Evolutionary conservation across 2,888 invertebrate genomes (phyloP).

Genomic region (Exephanes ischioxanthus): DNA sequence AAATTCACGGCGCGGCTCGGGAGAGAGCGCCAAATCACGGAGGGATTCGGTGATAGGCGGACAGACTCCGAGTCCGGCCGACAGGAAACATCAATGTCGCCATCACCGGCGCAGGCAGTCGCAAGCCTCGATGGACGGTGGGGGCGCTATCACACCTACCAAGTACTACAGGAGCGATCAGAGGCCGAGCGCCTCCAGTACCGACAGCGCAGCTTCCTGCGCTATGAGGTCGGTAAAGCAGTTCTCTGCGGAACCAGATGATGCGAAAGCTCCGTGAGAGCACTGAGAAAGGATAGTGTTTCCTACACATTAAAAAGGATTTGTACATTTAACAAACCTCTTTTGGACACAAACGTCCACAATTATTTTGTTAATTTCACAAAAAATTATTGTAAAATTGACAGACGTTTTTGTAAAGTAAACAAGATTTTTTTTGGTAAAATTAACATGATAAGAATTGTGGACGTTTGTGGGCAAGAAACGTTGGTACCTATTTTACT

Average conservation of each 20-base stretch:
- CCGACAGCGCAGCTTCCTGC: constrained; percentile 84
- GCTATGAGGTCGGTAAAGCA: constrained; percentile 78
- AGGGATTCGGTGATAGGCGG: constrained; percentile 87
- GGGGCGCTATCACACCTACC: constrained; percentile 76
- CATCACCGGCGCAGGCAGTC: constrained; percentile 83
- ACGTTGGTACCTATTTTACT: too few relatives aligned
- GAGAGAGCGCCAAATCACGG: constrained; percentile 90
- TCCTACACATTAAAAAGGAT: too few relatives aligned
- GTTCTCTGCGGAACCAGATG: background rate
- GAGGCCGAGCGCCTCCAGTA: constrained; percentile 90
- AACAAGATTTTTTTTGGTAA: too few relatives aligned
- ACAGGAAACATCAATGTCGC: constrained; percentile 81
- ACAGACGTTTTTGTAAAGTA: too few relatives aligned
- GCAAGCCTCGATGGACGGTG: constrained; percentile 81
- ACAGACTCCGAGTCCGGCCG: constrained; percentile 77
- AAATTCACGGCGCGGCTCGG: constrained; percentile 88
- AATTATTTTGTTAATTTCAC: too few relatives aligned
- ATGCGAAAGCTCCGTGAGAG: background rate
- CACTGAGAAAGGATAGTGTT: too few relatives aligned
- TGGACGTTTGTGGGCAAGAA: too few relatives aligned
- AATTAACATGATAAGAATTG: too few relatives aligned
- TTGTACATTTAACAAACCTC: too few relatives aligned
- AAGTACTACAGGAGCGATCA: constrained; percentile 89
- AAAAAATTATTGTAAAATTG: too few relatives aligned
- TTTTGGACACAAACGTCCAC: too few relatives aligned